Evolutionary conservation across 2,797 vertebrate species (phyloP).

Genomic region (Astyanax mexicanus): DNA sequence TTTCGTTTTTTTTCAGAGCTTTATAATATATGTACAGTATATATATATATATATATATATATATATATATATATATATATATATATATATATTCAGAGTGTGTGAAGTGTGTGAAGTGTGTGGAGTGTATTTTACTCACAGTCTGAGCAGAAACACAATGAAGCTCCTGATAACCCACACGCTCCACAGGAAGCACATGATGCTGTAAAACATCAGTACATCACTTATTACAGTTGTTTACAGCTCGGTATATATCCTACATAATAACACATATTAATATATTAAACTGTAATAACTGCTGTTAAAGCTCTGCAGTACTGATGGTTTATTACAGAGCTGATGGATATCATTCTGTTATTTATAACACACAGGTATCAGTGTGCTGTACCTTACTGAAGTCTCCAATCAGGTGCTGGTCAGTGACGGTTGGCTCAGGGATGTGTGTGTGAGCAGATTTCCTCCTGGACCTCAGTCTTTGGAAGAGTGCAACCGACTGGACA

Average conservation of each 20-base stretch:
- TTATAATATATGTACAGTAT: no score
- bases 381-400: slow-evolving; percentile 64
- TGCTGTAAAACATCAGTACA: slow-evolving; percentile 51
- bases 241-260: neutral
- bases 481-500: slow-evolving; percentile 38
- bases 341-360: neutral
- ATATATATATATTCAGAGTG: no score
- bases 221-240: neutral
- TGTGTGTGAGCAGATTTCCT: slow-evolving; percentile 13
- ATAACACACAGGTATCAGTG: no score
- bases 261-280: neutral
- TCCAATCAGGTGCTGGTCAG: slow-evolving; percentile 56
- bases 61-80: no score
- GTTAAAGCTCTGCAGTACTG: no score
- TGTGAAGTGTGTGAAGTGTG: neutral
- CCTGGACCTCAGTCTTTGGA: slow-evolving; percentile 41
- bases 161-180: slow-evolving; percentile 61
- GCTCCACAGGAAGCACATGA: slow-evolving; percentile 57
- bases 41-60: no score
- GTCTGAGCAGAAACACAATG: slow-evolving; percentile 62
- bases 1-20: no score
- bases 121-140: slow-evolving; percentile 46
- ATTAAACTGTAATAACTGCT: no score
- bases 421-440: slow-evolving; percentile 37
- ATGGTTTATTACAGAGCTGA: no score